Percentiles rank a stretch among this genome's conserved stretches.
These are phyloP conservation scores for Hoplostethus atlanticus DNA, from an alignment of 2,797 vertebrate genomes.

Conservation along the genomic window DNA sequence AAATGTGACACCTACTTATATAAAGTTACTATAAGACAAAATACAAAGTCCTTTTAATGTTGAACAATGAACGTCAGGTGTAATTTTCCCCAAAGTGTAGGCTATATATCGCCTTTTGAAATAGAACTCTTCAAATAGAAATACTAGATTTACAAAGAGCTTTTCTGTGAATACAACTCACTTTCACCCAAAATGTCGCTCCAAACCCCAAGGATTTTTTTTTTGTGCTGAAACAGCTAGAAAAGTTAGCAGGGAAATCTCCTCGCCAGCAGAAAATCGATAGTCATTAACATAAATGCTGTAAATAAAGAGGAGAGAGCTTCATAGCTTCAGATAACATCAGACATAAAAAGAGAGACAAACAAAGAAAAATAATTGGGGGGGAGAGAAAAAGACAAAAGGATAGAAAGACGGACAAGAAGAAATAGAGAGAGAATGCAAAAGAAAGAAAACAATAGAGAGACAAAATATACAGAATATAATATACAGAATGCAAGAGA, in stretches of 20 bases:
- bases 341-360: slow-evolving; percentile 27
- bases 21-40: too few relatives aligned
- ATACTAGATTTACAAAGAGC: too few relatives aligned
- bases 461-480: too few relatives aligned
- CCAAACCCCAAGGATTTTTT: slow-evolving; percentile 23
- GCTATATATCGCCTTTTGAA: too few relatives aligned
- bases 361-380: slow-evolving; percentile 35
- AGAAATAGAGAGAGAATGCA: slow-evolving; percentile 14
- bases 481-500: too few relatives aligned
- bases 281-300: slow-evolving; percentile 70
- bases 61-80: too few relatives aligned
- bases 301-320: slow-evolving; percentile 66
- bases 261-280: slow-evolving; percentile 61
- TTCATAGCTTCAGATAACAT: slow-evolving; percentile 56
- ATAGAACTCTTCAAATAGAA: too few relatives aligned
- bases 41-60: too few relatives aligned
- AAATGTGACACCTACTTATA: too few relatives aligned
- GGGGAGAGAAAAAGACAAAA: slow-evolving; percentile 18
- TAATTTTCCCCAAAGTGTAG: too few relatives aligned
- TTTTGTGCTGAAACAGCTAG: slow-evolving; percentile 52
- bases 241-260: slow-evolving; percentile 53
- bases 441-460: slow-evolving; percentile 11
- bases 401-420: slow-evolving; percentile 43
- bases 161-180: slow-evolving; percentile 21
- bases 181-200: slow-evolving; percentile 43